Evolutionary conservation across 2,797 vertebrate genomes (phyloP).

Genomic region (Chrosomus eos): DNA sequence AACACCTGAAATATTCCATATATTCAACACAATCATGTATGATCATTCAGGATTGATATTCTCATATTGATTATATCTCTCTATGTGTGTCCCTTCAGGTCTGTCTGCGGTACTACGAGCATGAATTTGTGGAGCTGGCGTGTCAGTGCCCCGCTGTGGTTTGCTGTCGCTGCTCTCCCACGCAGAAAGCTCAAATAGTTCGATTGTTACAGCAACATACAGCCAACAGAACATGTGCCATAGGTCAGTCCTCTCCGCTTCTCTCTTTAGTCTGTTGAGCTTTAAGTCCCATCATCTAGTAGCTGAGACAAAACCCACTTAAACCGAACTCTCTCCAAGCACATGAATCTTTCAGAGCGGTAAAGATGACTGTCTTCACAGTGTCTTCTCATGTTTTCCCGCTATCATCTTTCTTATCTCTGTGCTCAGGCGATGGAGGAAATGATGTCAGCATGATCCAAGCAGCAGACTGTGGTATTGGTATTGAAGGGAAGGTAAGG

Average conservation of each 20-base stretch:
- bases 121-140: slow-evolving; percentile 94
- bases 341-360: slow-evolving; percentile 36
- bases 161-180: slow-evolving; percentile 96
- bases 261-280: slow-evolving; percentile 12
- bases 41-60: not conserved
- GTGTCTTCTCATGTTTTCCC: slow-evolving; percentile 34
- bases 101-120: slow-evolving; percentile 94
- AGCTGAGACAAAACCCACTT: not conserved
- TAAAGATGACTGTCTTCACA: slow-evolving; percentile 35
- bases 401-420: slow-evolving; percentile 30
- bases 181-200: slow-evolving; percentile 95
- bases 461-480: slow-evolving; percentile 83
- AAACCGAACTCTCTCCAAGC: not conserved
- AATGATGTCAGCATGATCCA: slow-evolving; percentile 99
- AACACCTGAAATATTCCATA: not conserved
- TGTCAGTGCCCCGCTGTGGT: slow-evolving; percentile 97
- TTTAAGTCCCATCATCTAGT: slow-evolving; percentile 3
- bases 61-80: not conserved
- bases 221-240: slow-evolving; percentile 89
- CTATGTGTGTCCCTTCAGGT: slow-evolving; percentile 74
- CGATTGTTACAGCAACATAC: slow-evolving; percentile 90
- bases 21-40: not conserved
- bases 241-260: slow-evolving; percentile 78
- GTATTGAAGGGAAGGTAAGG: slow-evolving; percentile 82
- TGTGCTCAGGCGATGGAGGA: slow-evolving; percentile 90